Percentiles rank a stretch among this genome's conserved stretches.
phyloP scores from a whole-genome alignment of 2,797 vertebrate genomes.

The Spinibarbus caldwelli region DNA sequence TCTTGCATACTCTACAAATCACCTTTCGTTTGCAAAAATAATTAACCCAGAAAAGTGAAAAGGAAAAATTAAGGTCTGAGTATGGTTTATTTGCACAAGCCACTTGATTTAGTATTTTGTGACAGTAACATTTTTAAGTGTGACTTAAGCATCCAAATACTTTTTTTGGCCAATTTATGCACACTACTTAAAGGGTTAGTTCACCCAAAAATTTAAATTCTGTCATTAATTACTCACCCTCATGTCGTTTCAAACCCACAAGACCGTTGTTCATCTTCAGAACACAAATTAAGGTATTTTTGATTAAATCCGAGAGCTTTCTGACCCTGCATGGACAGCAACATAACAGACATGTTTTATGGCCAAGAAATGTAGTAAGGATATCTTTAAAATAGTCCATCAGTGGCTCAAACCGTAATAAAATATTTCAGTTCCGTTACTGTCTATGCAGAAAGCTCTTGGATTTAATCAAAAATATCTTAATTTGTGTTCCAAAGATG shows the following conservation, averaged over 20 bases:
- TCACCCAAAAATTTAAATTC: not conserved
- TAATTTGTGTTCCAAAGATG: not conserved
- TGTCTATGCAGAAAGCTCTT: not conserved
- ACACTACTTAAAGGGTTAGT: not conserved
- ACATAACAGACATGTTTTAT: not conserved
- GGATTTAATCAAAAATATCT: not conserved
- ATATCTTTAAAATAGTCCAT: not conserved
- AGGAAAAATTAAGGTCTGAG: not conserved
- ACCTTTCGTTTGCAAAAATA: not conserved
- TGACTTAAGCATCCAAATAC: no score
- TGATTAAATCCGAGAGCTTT: not conserved
- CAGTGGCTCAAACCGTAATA: not conserved
- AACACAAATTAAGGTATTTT: not conserved
- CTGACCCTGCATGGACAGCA: not conserved
- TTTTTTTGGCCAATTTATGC: not conserved
- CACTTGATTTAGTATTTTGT: not conserved
- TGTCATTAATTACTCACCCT: not conserved
- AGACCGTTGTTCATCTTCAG: not conserved
- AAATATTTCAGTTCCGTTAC: not conserved
- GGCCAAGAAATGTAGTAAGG: no score
- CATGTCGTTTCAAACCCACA: not conserved
- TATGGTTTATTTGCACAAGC: not conserved
- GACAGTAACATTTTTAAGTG: not conserved
- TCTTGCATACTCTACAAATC: not conserved
- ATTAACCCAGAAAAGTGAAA: not conserved